Evolutionary conservation across 2,113 vertebrate genomes (phyloP).

Genomic region (Lycocorax pyrrhopterus): DNA sequence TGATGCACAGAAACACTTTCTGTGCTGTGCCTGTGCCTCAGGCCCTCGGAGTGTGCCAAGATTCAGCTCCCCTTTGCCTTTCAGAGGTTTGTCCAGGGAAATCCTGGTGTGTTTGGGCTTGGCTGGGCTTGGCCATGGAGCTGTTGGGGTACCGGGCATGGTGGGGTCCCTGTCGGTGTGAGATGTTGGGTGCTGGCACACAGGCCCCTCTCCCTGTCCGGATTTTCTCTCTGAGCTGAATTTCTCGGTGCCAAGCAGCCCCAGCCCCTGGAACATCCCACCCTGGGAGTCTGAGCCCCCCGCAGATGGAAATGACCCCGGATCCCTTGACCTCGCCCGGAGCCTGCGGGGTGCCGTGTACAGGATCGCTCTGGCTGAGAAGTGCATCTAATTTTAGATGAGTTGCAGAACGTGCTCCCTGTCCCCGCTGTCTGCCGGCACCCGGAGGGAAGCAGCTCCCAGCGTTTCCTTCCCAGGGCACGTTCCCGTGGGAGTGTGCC

Average conservation of each 20-base stretch:
- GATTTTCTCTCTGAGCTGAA: neutral
- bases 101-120: neutral
- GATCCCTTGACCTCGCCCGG: rapidly evolving
- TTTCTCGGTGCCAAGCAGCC: neutral
- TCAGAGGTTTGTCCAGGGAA: neutral
- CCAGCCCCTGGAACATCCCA: neutral
- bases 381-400: neutral
- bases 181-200: neutral
- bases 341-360: neutral
- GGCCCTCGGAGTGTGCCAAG: neutral
- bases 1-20: neutral
- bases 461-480: neutral
- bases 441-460: neutral
- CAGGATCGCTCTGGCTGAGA: neutral
- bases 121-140: neutral
- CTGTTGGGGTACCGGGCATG: neutral
- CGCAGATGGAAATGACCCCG: rapidly evolving
- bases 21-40: neutral
- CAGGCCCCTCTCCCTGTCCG: neutral
- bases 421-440: neutral
- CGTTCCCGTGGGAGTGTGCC: neutral
- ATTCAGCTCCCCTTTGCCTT: neutral
- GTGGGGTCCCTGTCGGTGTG: rapidly evolving
- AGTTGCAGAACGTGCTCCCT: neutral
- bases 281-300: rapidly evolving